Percentiles rank a stretch among this genome's conserved stretches.
phyloP scores from a whole-genome alignment of 2,797 vertebrate species.

The Arnoldichthys spilopterus region DNA sequence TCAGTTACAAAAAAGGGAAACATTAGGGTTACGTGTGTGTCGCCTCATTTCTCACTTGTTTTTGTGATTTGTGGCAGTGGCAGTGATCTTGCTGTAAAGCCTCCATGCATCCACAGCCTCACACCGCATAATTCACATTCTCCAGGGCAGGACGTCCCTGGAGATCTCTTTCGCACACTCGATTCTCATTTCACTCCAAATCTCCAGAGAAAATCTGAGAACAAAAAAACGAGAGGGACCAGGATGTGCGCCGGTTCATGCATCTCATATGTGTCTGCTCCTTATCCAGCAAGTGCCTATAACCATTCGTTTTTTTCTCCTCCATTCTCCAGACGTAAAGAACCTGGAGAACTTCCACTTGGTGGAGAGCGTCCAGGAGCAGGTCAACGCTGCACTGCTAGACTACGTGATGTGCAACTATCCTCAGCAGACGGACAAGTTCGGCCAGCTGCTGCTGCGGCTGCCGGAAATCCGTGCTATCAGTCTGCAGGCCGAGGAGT shows the following conservation, averaged over 20 bases:
- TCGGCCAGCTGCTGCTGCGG: slow-evolving; percentile 93
- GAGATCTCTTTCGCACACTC: slow-evolving; percentile 60
- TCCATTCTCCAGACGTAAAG: slow-evolving; percentile 86
- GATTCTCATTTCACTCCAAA: neutral
- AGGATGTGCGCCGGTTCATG: neutral
- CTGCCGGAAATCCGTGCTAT: slow-evolving; percentile 96
- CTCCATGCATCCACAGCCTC: slow-evolving; percentile 51
- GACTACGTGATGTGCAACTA: slow-evolving; percentile 98
- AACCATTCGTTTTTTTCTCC: neutral
- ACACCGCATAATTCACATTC: slow-evolving; percentile 74
- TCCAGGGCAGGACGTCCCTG: slow-evolving; percentile 64
- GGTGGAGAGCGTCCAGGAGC: slow-evolving; percentile 97
- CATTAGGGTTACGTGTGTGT: neutral
- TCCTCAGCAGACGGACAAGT: slow-evolving; percentile 97
- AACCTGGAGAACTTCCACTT: slow-evolving; percentile 98
- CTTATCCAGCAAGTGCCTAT: neutral
- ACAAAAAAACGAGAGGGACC: neutral
- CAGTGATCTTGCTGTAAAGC: slow-evolving; percentile 53
- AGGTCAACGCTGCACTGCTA: slow-evolving; percentile 94
- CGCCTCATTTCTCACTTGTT: neutral
- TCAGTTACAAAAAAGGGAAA: neutral
- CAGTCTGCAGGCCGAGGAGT: slow-evolving; percentile 98
- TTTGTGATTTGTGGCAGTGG: slow-evolving; percentile 1
- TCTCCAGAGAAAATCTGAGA: slow-evolving; percentile 6
- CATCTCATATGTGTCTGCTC: neutral